These are phyloP conservation scores for Cyprinodon diabolis DNA, from an alignment of 2,797 vertebrate species.

Conservation along the genomic window DNA sequence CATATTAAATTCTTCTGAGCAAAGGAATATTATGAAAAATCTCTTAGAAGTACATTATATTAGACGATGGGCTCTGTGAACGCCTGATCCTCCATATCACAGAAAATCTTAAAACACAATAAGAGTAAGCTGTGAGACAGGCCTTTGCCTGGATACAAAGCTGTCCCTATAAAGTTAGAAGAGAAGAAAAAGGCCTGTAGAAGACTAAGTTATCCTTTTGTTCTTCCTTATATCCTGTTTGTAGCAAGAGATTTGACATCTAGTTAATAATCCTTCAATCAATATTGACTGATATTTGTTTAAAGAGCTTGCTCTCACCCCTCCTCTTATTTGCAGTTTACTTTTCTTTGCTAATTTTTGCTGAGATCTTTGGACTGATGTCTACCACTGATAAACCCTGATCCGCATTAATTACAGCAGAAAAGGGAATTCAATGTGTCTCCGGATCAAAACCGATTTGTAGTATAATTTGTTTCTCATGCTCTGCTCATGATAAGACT, in stretches of 20 bases:
- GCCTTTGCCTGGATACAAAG: conserved; percentile 56
- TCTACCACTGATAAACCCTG: conserved; percentile 74
- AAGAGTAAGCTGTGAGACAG: conserved; percentile 36
- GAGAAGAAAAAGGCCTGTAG: conserved; percentile 55
- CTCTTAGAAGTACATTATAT: conserved; percentile 41
- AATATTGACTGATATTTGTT: conserved; percentile 42
- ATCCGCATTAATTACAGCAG: conserved; percentile 71
- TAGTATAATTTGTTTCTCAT: conserved; percentile 45
- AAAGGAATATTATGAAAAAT: conserved; percentile 41
- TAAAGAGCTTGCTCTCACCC: conserved; percentile 32
- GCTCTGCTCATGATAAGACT: conserved; percentile 66
- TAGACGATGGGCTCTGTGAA: conserved; percentile 46
- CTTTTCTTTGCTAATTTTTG: conserved; percentile 68
- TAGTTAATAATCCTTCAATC: conserved; percentile 66
- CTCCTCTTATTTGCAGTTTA: conserved; percentile 54
- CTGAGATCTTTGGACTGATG: conserved; percentile 68
- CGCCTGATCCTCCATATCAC: conserved; percentile 58
- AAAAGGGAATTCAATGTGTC: conserved; percentile 71
- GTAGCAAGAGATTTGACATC: conserved; percentile 56
- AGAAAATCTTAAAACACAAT: conserved; percentile 31
- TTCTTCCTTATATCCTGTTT: conserved; percentile 59
- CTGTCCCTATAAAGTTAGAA: conserved; percentile 42
- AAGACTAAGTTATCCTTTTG: conserved; percentile 45
- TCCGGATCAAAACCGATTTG: conserved; percentile 65
- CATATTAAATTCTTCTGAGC: conserved; percentile 33